Conservation (phyloP, 2,888 invertebrate genomes). For the Melipona bicolor region DNA sequence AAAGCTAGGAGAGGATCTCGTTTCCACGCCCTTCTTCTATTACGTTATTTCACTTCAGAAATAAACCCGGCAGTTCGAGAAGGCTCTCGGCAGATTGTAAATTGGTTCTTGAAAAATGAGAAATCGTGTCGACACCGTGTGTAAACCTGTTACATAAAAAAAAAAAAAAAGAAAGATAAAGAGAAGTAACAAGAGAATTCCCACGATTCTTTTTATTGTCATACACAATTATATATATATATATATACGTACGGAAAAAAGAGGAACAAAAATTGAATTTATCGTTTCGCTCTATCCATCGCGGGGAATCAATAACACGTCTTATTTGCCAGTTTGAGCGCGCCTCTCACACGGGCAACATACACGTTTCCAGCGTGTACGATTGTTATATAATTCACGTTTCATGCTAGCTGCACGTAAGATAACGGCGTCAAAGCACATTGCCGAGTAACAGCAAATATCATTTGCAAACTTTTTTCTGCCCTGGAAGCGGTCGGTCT, state of each 20-base stretch:
- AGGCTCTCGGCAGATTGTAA: conserved; percentile 17
- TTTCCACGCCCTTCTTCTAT: conserved; percentile 34
- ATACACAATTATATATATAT: too few relatives aligned
- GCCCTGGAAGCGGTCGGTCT: conserved; percentile 9
- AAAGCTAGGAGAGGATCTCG: conserved; percentile 24
- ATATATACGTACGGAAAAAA: neutral
- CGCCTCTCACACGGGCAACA: neutral
- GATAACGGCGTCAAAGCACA: conserved; percentile 8
- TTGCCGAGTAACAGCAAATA: neutral
- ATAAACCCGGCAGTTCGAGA: conserved; percentile 40
- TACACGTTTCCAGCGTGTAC: neutral
- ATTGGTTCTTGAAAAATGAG: conserved; percentile 36
- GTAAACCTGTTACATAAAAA: neutral
- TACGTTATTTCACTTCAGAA: conserved; percentile 36
- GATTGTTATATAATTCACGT: conserved; percentile 33
- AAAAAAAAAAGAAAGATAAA: neutral
- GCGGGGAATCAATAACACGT: conserved; percentile 25
- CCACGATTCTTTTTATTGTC: neutral
- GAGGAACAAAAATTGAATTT: conserved; percentile 18
- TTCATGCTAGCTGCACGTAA: neutral
- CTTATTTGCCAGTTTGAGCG: conserved; percentile 28
- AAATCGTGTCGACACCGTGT: conserved; percentile 4
- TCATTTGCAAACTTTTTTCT: conserved; percentile 37
- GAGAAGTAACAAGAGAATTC: neutral
- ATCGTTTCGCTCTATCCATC: neutral